Conservation (phyloP, 2,797 vertebrate species). For the Novumbra hubbsi region DNA sequence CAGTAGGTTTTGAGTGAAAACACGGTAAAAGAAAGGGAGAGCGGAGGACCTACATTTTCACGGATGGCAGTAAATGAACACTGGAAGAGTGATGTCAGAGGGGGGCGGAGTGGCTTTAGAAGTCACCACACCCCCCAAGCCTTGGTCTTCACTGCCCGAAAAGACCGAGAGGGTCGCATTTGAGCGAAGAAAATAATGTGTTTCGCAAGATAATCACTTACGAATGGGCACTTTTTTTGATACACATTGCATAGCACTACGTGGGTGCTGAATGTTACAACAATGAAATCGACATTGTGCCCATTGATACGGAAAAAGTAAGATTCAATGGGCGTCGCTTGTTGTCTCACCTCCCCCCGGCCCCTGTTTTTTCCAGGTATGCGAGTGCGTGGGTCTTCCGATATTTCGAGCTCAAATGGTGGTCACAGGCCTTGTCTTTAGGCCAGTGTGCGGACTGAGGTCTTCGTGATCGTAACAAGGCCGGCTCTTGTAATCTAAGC, state of each 20-base stretch:
- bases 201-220: neutral
- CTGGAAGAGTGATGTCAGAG: slow-evolving; percentile 64
- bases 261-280: neutral
- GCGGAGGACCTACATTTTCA: slow-evolving; percentile 41
- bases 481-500: slow-evolving; percentile 26
- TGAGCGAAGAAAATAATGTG: neutral
- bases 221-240: too few relatives aligned
- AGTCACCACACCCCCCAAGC: slow-evolving; percentile 57
- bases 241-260: neutral
- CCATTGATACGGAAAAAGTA: slow-evolving; percentile 6
- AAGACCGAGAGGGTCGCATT: neutral
- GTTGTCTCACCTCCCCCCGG: slow-evolving; percentile 10
- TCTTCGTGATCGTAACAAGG: neutral
- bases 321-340: neutral
- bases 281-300: neutral
- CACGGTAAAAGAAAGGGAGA: slow-evolving; percentile 28
- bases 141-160: slow-evolving; percentile 13
- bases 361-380: slow-evolving; percentile 5
- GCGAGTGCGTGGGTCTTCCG: slow-evolving; percentile 1
- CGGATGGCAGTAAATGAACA: slow-evolving; percentile 66
- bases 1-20: slow-evolving; percentile 17
- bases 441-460: slow-evolving; percentile 1
- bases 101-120: slow-evolving; percentile 60
- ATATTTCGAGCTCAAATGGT: neutral
- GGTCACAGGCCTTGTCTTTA: neutral